These are phyloP conservation scores for Ephialtes manifestator DNA, from an alignment of 2,888 invertebrate genomes.

Conservation along the genomic window DNA sequence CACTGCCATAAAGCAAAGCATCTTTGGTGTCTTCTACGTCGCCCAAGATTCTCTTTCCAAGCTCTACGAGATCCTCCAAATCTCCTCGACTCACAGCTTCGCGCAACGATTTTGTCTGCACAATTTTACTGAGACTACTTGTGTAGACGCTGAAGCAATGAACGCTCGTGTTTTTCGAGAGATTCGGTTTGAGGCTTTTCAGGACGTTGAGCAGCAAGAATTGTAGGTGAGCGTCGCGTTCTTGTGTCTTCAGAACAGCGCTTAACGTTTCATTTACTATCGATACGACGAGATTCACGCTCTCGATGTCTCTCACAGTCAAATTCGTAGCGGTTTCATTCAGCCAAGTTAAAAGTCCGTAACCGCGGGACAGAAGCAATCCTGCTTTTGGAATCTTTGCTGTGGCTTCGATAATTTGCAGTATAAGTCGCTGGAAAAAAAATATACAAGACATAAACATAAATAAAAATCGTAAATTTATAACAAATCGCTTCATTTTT, in stretches of 20 bases:
- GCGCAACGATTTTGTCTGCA: slow-evolving; percentile 74
- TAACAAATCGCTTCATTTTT: not conserved
- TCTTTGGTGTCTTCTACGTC: slow-evolving; percentile 82
- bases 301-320: slow-evolving; percentile 72
- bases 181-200: slow-evolving; percentile 68
- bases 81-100: slow-evolving; percentile 74
- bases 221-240: slow-evolving; percentile 69
- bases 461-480: not conserved
- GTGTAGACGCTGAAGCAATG: slow-evolving; percentile 71
- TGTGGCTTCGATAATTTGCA: slow-evolving; percentile 89
- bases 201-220: slow-evolving; percentile 74
- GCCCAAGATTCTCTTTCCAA: slow-evolving; percentile 69
- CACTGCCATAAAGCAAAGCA: slow-evolving; percentile 81
- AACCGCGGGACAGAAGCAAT: slow-evolving; percentile 89
- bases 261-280: slow-evolving; percentile 78
- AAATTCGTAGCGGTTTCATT: slow-evolving; percentile 81
- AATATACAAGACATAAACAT: slow-evolving; percentile 12
- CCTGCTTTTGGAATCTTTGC: slow-evolving; percentile 89
- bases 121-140: slow-evolving; percentile 70
- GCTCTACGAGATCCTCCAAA: slow-evolving; percentile 75
- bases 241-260: slow-evolving; percentile 67
- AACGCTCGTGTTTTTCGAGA: slow-evolving; percentile 71
- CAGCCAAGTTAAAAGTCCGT: slow-evolving; percentile 92
- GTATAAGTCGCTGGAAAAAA: slow-evolving; percentile 87
- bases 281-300: slow-evolving; percentile 73